These are phyloP conservation scores for Pollenia griseotomentosa DNA, from an alignment of 2,888 invertebrate genomes.

Conservation along the genomic window DNA sequence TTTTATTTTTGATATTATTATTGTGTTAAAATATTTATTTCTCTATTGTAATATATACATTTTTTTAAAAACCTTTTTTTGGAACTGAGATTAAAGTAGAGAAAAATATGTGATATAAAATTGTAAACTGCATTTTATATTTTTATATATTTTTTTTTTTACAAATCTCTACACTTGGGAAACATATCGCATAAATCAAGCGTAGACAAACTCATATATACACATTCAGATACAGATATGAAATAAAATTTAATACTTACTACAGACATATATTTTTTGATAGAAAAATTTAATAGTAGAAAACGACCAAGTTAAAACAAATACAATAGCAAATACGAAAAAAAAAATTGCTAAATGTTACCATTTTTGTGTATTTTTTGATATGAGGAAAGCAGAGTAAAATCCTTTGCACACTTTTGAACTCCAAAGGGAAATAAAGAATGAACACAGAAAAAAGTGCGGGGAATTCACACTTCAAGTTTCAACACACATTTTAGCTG, in stretches of 20 bases:
- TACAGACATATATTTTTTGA: background rate
- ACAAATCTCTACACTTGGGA: slow-evolving; percentile 62
- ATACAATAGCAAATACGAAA: slow-evolving; percentile 8
- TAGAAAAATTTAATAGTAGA: background rate
- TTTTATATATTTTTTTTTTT: slow-evolving; percentile 11
- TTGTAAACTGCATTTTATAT: slow-evolving; percentile 3
- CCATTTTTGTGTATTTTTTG: slow-evolving; percentile 14
- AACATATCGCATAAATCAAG: slow-evolving; percentile 73
- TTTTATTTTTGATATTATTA: background rate
- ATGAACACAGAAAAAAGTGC: slow-evolving; percentile 4
- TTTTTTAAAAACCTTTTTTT: background rate
- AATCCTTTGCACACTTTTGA: slow-evolving; percentile 46
- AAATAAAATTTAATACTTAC: background rate
- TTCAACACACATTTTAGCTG: background rate
- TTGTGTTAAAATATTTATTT: too few relatives aligned
- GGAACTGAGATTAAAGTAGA: background rate
- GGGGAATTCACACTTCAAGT: slow-evolving; percentile 28
- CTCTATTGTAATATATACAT: too few relatives aligned
- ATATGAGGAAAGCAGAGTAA: background rate
- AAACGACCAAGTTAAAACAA: slow-evolving; percentile 34
- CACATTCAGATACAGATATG: slow-evolving; percentile 25
- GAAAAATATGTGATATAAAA: slow-evolving; percentile 12
- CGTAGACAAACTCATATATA: slow-evolving; percentile 45
- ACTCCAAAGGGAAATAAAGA: slow-evolving; percentile 49
- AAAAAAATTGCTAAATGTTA: slow-evolving; percentile 14